These are phyloP conservation scores for Chymomyza fuscimana DNA, from an alignment of 2,888 invertebrate genomes.

Conservation along the genomic window DNA sequence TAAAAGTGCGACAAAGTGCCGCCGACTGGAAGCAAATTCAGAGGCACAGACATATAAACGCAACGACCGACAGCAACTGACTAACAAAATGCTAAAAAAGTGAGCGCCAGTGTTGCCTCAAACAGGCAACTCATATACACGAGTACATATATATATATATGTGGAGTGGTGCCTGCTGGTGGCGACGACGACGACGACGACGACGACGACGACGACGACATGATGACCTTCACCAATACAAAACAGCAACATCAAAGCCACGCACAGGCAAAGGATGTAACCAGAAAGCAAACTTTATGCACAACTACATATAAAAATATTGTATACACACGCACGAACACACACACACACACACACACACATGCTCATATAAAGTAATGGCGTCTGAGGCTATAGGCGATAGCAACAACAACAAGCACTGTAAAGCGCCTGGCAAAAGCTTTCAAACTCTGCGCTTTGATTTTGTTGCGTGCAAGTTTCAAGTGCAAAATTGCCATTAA, in stretches of 20 bases:
- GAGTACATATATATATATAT: neutral
- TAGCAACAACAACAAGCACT: neutral
- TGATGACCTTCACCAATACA: slow-evolving; percentile 76
- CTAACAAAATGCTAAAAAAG: neutral
- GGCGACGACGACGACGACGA: slow-evolving; percentile 23
- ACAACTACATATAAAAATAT: slow-evolving; percentile 44
- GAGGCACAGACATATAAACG: neutral
- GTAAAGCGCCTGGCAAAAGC: slow-evolving; percentile 2
- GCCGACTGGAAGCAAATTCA: slow-evolving; percentile 8
- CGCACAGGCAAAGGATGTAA: slow-evolving; percentile 31
- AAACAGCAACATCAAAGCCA: slow-evolving; percentile 51
- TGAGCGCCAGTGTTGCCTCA: neutral
- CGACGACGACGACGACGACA: slow-evolving; percentile 58
- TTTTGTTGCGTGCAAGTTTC: slow-evolving; percentile 55
- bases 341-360: slow-evolving; percentile 25
- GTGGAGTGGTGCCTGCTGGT: neutral
- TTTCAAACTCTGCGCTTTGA: slow-evolving; percentile 48
- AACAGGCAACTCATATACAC: neutral
- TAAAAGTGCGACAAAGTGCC: slow-evolving; percentile 1
- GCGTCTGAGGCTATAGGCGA: slow-evolving; percentile 19
- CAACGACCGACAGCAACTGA: slow-evolving; percentile 8
- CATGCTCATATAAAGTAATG: slow-evolving; percentile 35
- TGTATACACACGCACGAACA: slow-evolving; percentile 38
- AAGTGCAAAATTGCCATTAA: slow-evolving; percentile 69
- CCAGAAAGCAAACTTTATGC: neutral